Base-by-base conservation (phyloP, 2,888 invertebrate species). In the Clivina fossor region DNA sequence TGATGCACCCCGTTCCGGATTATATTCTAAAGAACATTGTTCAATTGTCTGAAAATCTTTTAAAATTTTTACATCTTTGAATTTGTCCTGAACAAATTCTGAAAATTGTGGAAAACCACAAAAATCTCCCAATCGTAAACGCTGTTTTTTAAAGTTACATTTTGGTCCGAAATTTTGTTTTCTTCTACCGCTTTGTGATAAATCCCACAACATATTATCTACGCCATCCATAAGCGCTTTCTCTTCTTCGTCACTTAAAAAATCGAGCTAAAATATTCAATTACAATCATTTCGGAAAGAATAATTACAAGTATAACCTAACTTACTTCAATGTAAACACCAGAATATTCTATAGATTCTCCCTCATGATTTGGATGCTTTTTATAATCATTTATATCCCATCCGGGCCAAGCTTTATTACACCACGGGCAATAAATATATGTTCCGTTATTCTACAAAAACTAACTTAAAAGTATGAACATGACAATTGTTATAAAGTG, bases 81-180 rank as follows among this genome's bases (percentile, higher is more conserved):
- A 87, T 68, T 86, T 84, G 0, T 88, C 80, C 69, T 94, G 91
- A 40, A 95, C 75, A 69, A 84, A 86, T 66, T 86, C 80, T 0
- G 93, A 87, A 69, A 82, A 88, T 16, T 71, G 70, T 0, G 98
- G 98, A 74, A 96, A 92, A 0, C 99, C 96, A 33, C 79, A 74
- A 69, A 97, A 98, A n/a, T 77, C 73, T 0, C 88, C 91, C 13
- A 82, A 64, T 58, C 81, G 84, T 4, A 96, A 73, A 73, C 92
- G 95, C 64, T 84, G 84, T 72, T 92, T 93, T 70, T 96, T 98
- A 71, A 99, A 99, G 74, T 99, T 99, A 7, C 96, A 94, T 76
- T 96, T 97, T 0, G 99, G 99, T 1, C 99, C 99, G 74, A 86
- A 98, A 73, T 99, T 99, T 82, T 97, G 97, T 72, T 99, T 99